Percentiles rank a stretch among this genome's conserved stretches.
Evolutionary conservation across 2,113 vertebrate genomes (phyloP).

Genomic region (Bubo blakistoni): DNA sequence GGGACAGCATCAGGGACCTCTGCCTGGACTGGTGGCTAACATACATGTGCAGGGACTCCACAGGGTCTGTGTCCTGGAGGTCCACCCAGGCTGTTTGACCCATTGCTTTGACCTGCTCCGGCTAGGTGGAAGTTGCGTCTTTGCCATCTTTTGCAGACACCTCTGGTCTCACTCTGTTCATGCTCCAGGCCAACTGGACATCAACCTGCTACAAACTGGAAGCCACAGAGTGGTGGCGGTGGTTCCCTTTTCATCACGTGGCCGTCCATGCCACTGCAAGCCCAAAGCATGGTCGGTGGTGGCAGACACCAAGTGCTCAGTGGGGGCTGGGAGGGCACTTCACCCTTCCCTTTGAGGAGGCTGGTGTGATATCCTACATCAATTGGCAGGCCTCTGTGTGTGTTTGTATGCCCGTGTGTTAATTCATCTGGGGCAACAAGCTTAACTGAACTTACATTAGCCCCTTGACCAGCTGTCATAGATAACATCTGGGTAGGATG

Average conservation of each 20-base stretch:
- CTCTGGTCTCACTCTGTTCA: neutral
- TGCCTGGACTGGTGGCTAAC: neutral
- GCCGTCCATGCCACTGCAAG: accelerated
- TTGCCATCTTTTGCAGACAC: neutral
- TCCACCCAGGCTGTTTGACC: neutral
- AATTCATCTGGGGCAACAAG: neutral
- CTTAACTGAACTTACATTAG: neutral
- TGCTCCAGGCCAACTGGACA: neutral
- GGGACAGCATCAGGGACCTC: neutral
- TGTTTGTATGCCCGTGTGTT: accelerated
- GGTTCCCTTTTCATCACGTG: neutral
- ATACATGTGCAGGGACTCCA: accelerated
- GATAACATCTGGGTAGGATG: neutral
- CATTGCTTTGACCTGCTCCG: neutral
- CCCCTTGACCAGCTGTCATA: neutral
- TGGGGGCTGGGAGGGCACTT: neutral
- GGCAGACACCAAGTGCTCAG: neutral
- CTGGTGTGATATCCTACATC: neutral
- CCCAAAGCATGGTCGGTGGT: neutral
- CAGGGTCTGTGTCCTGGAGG: neutral
- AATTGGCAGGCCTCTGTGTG: neutral
- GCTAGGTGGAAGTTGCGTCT: neutral
- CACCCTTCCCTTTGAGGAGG: neutral
- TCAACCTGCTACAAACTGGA: neutral
- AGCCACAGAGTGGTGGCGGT: neutral